Evolutionary conservation across 2,888 invertebrate genomes (phyloP).

Genomic region (Morpho deidamia): DNA sequence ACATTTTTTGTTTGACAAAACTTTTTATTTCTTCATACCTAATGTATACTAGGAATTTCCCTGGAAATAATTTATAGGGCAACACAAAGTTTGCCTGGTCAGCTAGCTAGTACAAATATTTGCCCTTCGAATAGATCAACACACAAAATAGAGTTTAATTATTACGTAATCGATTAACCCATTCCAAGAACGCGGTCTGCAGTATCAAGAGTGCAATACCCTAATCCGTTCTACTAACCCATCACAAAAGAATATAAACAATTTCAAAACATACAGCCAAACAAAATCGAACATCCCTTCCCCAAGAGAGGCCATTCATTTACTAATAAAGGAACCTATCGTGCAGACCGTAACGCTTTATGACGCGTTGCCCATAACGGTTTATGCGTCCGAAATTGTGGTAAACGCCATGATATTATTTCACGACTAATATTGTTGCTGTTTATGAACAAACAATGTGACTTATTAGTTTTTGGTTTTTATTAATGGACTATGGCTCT

Average conservation of each 20-base stretch:
- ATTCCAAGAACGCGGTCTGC: not conserved
- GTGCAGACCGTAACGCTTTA: slow-evolving; percentile 19
- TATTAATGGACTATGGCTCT: no score
- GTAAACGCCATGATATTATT: slow-evolving; percentile 4
- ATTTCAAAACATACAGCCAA: not conserved
- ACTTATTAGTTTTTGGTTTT: not conserved
- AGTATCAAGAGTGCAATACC: no score
- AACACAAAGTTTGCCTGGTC: no score
- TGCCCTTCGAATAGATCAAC: no score
- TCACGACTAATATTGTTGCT: not conserved
- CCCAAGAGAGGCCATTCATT: not conserved
- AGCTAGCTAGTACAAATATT: no score
- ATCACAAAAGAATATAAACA: not conserved
- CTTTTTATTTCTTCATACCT: no score
- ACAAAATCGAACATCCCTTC: not conserved
- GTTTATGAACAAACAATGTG: not conserved
- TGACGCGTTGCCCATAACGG: slow-evolving; percentile 9
- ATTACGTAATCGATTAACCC: no score
- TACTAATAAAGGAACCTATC: slow-evolving; percentile 19
- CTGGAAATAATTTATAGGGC: no score
- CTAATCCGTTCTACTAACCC: no score
- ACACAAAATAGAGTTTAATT: no score
- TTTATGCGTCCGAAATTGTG: slow-evolving; percentile 13
- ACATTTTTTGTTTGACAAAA: no score
- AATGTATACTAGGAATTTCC: no score